Percentiles rank a stretch among this genome's conserved stretches.
Evolutionary conservation across 2,113 vertebrate genomes (phyloP).

Genomic region (Dipodomys stephensi): DNA sequence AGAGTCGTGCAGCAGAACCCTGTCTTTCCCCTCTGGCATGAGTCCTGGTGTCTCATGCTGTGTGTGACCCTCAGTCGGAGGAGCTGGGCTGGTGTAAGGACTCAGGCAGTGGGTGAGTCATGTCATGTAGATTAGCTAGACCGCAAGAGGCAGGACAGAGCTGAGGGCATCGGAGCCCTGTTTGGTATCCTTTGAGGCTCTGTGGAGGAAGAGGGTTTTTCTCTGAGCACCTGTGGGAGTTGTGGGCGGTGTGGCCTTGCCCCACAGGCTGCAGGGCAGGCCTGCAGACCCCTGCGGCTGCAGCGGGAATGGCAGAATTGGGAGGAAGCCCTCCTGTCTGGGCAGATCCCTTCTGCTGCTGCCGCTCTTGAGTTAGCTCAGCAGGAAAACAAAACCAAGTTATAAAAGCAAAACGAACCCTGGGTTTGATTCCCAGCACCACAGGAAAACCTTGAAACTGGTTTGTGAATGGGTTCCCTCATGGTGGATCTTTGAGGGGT

Average conservation of each 20-base stretch:
- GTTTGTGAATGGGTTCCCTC: neutral
- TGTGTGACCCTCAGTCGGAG: no score
- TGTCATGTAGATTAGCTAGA: no score
- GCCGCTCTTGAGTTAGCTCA: neutral
- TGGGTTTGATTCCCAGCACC: neutral
- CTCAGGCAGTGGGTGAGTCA: neutral
- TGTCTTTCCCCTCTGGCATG: neutral
- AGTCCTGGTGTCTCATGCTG: neutral
- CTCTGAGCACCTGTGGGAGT: no score
- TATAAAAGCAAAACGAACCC: neutral
- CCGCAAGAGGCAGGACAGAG: neutral
- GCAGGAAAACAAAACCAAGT: neutral
- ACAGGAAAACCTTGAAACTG: no score
- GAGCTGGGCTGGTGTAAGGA: neutral
- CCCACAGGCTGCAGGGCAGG: no score
- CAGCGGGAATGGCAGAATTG: no score
- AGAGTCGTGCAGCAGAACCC: neutral
- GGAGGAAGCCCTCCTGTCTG: no score
- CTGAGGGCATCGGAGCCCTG: neutral
- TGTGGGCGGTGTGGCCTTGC: neutral
- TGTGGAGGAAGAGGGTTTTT: neutral
- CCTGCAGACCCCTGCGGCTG: no score
- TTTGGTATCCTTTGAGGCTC: neutral
- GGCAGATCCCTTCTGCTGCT: no score
- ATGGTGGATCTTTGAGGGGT: neutral